These are phyloP conservation scores for Erpobdella octoculata DNA, from an alignment of 2,888 invertebrate genomes.

Conservation along the genomic window DNA sequence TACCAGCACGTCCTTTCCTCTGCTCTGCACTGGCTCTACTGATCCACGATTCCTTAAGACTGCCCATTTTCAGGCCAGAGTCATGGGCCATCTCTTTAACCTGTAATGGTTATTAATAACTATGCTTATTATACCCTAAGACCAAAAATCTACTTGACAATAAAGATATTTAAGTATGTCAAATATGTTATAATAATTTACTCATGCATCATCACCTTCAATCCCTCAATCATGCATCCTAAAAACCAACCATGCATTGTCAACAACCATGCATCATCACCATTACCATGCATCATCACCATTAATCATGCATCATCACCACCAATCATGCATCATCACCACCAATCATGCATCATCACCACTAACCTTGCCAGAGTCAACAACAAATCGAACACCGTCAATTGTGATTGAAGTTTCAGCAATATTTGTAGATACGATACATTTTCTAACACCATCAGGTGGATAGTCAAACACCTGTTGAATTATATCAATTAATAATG, in stretches of 20 bases:
- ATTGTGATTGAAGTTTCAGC: conserved; percentile 98
- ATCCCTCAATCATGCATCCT: neutral
- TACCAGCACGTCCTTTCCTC: conserved; percentile 77
- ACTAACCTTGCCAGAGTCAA: conserved; percentile 84
- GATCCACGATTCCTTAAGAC: conserved; percentile 61
- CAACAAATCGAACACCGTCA: conserved; percentile 91
- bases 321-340: neutral
- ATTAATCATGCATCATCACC: neutral
- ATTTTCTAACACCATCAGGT: conserved; percentile 86
- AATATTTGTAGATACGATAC: conserved; percentile 93
- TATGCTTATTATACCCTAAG: neutral
- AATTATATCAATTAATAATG: neutral
- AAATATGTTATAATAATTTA: too few species aligned
- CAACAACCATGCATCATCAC: too few species aligned
- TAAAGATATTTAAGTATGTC: neutral
- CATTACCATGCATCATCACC: too few species aligned
- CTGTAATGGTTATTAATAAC: conserved; percentile 33
- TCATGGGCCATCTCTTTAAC: conserved; percentile 91
- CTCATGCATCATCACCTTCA: neutral
- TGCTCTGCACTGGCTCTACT: conserved; percentile 96
- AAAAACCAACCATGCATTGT: neutral
- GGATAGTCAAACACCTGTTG: conserved; percentile 78
- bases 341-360: neutral
- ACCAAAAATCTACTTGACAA: neutral
- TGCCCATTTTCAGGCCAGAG: conserved; percentile 76